Evolutionary conservation across 1,140 invertebrate genomes (phyloP).

Genomic region (Scylla paramamosain): DNA sequence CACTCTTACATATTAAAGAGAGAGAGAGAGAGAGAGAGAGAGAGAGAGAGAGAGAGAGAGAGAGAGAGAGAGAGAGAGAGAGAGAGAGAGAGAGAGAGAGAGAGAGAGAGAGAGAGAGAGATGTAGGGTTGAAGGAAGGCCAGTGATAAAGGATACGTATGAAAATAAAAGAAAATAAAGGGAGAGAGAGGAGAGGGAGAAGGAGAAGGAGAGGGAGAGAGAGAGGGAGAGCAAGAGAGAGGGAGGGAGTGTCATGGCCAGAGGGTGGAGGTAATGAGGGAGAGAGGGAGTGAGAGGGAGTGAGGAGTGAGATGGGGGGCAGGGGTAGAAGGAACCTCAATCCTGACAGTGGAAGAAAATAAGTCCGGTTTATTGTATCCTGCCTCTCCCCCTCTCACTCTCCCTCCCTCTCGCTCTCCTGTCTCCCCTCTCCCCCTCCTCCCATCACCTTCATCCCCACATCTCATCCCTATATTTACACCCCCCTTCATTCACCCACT

Average conservation of each 20-base stretch:
- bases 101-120: not conserved
- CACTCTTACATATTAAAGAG: not conserved
- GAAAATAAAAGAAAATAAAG: not conserved
- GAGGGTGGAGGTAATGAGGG: not conserved
- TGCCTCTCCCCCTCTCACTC: not conserved
- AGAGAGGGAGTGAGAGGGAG: not conserved
- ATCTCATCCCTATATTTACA: not conserved
- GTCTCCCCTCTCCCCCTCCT: not conserved
- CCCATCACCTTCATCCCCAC: not conserved
- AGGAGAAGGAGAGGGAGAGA: not conserved
- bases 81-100: not conserved
- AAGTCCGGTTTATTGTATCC: constrained; percentile 24
- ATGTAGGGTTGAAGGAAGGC: not conserved
- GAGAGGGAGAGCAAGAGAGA: not conserved
- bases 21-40: not conserved
- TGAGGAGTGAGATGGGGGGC: not conserved
- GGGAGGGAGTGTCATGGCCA: not conserved
- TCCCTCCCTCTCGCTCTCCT: not conserved
- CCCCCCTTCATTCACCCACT: too few species aligned
- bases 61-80: not conserved
- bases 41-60: not conserved
- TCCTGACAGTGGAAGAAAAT: constrained; percentile 6
- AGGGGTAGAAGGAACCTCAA: not conserved
- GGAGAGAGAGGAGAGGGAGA: not conserved
- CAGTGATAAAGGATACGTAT: not conserved